Evolutionary conservation across 2,113 vertebrate genomes (phyloP).

Genomic region (Deroptyus accipitrinus): DNA sequence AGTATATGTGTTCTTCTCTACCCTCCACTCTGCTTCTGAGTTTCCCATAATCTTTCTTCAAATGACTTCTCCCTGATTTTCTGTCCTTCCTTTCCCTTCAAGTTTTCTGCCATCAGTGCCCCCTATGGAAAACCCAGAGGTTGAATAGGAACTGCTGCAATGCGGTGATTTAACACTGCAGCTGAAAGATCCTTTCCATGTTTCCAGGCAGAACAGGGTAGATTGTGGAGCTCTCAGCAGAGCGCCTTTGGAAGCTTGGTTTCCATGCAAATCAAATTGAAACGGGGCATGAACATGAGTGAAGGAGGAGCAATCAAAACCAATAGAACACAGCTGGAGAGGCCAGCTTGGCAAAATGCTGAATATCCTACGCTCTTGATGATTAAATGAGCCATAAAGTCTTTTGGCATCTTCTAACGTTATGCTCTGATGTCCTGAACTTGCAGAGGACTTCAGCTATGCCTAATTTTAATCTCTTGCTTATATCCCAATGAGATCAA

Average conservation of each 20-base stretch:
- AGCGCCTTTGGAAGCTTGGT: conserved; percentile 14
- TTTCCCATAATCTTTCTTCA: neutral
- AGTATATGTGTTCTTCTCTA: neutral
- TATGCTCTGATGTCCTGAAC: neutral
- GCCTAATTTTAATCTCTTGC: conserved; percentile 8
- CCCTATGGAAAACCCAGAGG: neutral
- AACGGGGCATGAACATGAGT: neutral
- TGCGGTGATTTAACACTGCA: neutral
- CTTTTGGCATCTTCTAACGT: conserved; percentile 7
- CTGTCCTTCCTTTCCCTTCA: neutral
- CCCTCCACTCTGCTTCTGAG: neutral
- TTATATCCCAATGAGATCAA: neutral
- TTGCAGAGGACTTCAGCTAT: conserved; percentile 6
- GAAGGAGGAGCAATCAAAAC: conserved; percentile 23
- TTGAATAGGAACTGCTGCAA: neutral
- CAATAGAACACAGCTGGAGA: conserved; percentile 48
- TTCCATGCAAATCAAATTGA: conserved; percentile 47
- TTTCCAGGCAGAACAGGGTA: neutral
- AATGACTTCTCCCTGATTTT: neutral
- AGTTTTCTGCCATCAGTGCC: neutral
- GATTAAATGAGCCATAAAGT: conserved; percentile 44
- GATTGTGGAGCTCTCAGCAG: neutral
- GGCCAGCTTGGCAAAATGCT: conserved; percentile 37
- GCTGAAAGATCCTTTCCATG: neutral
- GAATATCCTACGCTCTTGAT: neutral